phyloP scores from a whole-genome alignment of 2,888 invertebrate species.

The Pheosia tremula region DNA sequence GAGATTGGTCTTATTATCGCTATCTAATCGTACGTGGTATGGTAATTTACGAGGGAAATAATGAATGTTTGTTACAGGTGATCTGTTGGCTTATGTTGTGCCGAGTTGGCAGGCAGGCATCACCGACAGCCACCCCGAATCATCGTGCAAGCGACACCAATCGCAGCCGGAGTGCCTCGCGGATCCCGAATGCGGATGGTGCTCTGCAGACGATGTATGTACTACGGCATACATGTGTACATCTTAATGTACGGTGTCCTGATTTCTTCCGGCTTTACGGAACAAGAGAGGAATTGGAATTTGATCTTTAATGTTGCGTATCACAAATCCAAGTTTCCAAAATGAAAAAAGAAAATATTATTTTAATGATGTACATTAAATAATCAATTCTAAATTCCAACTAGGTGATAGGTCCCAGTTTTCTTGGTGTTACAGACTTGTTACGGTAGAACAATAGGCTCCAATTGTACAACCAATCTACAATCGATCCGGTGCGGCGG shows the following conservation, averaged over 20 bases:
- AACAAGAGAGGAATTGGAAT: too few relatives aligned
- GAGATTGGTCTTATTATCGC: slow-evolving; percentile 15
- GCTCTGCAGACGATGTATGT: slow-evolving; percentile 89
- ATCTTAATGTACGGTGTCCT: too few relatives aligned
- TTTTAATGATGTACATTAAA: not conserved
- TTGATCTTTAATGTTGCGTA: too few relatives aligned
- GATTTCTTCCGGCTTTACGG: too few relatives aligned
- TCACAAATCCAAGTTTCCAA: not conserved
- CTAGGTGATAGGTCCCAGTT: not conserved
- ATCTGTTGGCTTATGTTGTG: slow-evolving; percentile 93
- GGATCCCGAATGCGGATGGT: slow-evolving; percentile 98
- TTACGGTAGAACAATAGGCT: slow-evolving; percentile 93
- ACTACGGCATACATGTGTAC: not conserved
- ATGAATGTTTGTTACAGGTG: slow-evolving; percentile 74
- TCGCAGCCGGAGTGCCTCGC: slow-evolving; percentile 92
- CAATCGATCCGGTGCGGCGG: slow-evolving; percentile 95
- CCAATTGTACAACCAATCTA: slow-evolving; percentile 95
- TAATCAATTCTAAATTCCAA: not conserved
- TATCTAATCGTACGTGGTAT: too few relatives aligned
- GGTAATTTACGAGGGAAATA: not conserved
- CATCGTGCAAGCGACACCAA: slow-evolving; percentile 89
- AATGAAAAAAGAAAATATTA: not conserved
- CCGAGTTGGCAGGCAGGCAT: slow-evolving; percentile 92
- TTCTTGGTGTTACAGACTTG: slow-evolving; percentile 81
- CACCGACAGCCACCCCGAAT: slow-evolving; percentile 89